Evolutionary conservation across 2,797 vertebrate species (phyloP), one percentile per base, ranked within the genome.

Genomic region (Spatula versicolor): DNA sequence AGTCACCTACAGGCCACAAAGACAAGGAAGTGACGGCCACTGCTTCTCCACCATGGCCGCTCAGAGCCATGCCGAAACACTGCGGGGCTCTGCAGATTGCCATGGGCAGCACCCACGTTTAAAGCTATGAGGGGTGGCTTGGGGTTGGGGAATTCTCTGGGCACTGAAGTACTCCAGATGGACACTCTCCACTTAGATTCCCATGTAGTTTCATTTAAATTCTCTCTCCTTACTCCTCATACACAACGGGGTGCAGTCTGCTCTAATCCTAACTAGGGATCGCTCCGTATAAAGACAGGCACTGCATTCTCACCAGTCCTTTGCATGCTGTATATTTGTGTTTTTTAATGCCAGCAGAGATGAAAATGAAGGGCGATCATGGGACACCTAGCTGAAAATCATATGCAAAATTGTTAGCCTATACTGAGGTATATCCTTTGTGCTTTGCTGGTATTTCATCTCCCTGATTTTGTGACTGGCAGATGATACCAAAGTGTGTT

Each of bases 1-100:
- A 72, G 52, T 60, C 91, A 73, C 81, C 86, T 54, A 39, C 77
- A 67, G 64, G 64, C 74, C 96, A 81, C 90, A 93, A 87, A 90
- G 69, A 21, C 73, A 30, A 81, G 92, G 95, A 96, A 80, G 43
- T 5, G 50, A 46, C 14, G 13, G 64, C 50, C 55, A 31, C 83
- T 59, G 21, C 77, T 89, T 52, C 69, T n/a, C 84, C 2, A 3
- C 71, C 37, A 69, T 25, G 60, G 71, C 85, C 26, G 10, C 2
- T 8, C 59, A 21, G 50, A 78, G 33, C 86, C 46, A 39, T 1
- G 4, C 56, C 71, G 67, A 45, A 43, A 35, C n/a, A 30, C 39
- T 14, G 21, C 35, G 9, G 16, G 35, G 25, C 41, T 83, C 41
- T 50, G 58, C 79, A 69, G 50, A 41, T 91, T 41, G 80, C 76